A percentile compares a stretch with the other conserved stretches of the same genome.
phyloP scores from a whole-genome alignment of 2,888 invertebrate species.

The Heliconius charithonia region DNA sequence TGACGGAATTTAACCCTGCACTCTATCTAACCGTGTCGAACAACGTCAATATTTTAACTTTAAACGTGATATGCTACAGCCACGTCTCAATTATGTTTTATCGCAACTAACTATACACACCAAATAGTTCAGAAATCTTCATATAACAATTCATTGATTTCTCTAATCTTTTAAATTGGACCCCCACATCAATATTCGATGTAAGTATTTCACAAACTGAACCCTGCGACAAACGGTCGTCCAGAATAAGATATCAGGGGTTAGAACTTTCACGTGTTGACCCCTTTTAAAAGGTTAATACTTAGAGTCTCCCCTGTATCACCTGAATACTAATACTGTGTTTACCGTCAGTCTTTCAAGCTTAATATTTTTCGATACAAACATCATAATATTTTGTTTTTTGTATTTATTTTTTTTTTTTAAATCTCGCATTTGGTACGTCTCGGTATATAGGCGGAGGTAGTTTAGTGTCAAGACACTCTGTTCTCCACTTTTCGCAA shows the following conservation, averaged over 20 bases:
- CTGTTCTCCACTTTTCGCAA: no score
- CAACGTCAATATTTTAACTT: neutral
- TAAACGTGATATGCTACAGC: no score
- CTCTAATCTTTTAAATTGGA: constrained; percentile 66
- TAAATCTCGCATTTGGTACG: no score
- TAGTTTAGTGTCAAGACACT: no score
- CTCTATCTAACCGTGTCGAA: neutral
- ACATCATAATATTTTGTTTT: neutral
- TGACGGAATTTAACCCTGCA: neutral
- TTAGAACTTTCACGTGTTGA: constrained; percentile 79
- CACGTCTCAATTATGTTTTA: neutral
- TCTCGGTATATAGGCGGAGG: no score
- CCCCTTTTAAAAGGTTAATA: constrained; percentile 83
- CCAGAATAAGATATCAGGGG: constrained; percentile 80
- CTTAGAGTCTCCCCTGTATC: constrained; percentile 64
- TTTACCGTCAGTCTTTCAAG: constrained; percentile 45
- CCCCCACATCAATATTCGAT: constrained; percentile 72
- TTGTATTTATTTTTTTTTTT: neutral
- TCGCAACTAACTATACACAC: neutral
- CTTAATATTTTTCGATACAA: constrained; percentile 46
- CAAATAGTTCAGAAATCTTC: neutral
- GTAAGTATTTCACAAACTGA: constrained; percentile 69
- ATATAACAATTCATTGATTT: constrained; percentile 3
- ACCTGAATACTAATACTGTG: constrained; percentile 76
- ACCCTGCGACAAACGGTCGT: constrained; percentile 54